A percentile compares a stretch with the other conserved stretches of the same genome.
phyloP scores from a whole-genome alignment of 2,888 invertebrate genomes.

The Philereme vetulata region DNA sequence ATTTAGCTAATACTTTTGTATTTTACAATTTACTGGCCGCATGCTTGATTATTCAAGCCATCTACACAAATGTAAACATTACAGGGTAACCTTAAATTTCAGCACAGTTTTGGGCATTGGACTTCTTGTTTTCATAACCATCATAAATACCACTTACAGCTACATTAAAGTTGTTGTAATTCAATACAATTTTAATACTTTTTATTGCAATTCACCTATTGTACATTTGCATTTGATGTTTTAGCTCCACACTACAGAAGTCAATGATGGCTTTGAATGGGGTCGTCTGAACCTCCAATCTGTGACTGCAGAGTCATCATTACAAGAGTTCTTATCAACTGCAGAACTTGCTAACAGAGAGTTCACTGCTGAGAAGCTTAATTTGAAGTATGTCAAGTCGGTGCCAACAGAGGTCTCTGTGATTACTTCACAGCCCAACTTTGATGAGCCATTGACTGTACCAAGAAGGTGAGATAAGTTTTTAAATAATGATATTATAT shows the following conservation, averaged over 20 bases:
- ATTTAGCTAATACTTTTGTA: too few species aligned
- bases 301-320: constrained; percentile 97
- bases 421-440: constrained; percentile 71
- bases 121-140: too few species aligned
- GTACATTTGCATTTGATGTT: background rate
- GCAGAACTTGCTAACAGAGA: constrained; percentile 97
- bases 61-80: constrained; percentile 15
- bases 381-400: constrained; percentile 85
- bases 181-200: too few species aligned
- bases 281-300: constrained; percentile 94
- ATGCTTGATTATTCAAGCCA: too few species aligned
- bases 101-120: background rate
- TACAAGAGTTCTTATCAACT: constrained; percentile 97
- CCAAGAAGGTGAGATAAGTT: constrained; percentile 87
- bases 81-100: constrained; percentile 15
- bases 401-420: constrained; percentile 66
- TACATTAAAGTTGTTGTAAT: too few species aligned
- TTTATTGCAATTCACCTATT: background rate
- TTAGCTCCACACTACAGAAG: constrained; percentile 92
- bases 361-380: constrained; percentile 95
- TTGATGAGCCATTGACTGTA: constrained; percentile 81
- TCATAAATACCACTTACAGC: too few species aligned
- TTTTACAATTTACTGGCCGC: too few species aligned
- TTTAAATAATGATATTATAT: too few species aligned
- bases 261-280: constrained; percentile 96